Evolutionary conservation across 2,888 invertebrate genomes (phyloP).

Genomic region (Harpalus rufipes): DNA sequence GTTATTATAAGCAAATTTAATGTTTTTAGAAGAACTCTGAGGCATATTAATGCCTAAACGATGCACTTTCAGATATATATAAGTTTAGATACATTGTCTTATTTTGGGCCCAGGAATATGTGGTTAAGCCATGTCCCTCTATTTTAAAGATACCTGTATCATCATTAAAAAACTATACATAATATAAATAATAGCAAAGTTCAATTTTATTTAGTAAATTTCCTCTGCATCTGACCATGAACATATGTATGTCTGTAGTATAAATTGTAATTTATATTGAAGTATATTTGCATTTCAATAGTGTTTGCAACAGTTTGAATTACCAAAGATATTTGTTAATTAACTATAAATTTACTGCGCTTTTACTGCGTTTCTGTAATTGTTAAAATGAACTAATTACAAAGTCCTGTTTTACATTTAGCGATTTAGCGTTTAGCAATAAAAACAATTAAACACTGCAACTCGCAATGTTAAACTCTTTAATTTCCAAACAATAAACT

Average conservation of each 20-base stretch:
- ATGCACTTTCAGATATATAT: too few relatives aligned
- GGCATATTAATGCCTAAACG: too few relatives aligned
- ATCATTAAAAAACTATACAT: too few relatives aligned
- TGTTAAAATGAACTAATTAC: slow-evolving; percentile 6
- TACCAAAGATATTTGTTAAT: slow-evolving; percentile 6
- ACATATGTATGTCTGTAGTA: not conserved
- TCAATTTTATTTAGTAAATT: not conserved
- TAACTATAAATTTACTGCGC: slow-evolving; percentile 6
- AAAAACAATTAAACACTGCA: slow-evolving; percentile 6
- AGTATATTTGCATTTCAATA: not conserved
- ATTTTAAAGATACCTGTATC: too few relatives aligned
- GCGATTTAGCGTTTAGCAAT: slow-evolving; percentile 5
- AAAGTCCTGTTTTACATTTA: slow-evolving; percentile 6
- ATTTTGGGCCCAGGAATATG: too few relatives aligned
- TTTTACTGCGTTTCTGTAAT: slow-evolving; percentile 2
- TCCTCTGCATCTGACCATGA: too few relatives aligned
- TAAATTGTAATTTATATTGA: slow-evolving; percentile 1
- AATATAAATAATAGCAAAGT: too few relatives aligned
- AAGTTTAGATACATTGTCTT: too few relatives aligned
- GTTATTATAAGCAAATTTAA: too few relatives aligned
- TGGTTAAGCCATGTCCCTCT: too few relatives aligned
- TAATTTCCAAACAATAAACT: slow-evolving; percentile 41
- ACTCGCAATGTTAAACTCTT: slow-evolving; percentile 12
- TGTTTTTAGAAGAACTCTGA: too few relatives aligned
- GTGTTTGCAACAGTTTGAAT: not conserved